Evolutionary conservation across 1,140 invertebrate genomes (phyloP).

Genomic region (Brachionus angularis): DNA sequence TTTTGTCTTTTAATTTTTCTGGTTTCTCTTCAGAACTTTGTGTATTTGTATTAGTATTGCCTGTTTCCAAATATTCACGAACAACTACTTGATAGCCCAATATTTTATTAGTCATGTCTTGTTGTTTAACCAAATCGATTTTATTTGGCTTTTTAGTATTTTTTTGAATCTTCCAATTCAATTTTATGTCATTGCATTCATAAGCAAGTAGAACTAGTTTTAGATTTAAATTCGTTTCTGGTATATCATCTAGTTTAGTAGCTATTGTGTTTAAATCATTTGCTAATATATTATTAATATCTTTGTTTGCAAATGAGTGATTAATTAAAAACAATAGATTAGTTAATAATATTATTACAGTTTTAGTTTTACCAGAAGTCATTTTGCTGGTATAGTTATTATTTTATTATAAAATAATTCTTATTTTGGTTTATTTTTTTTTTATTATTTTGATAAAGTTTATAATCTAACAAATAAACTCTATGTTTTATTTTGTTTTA

Average conservation of each 20-base stretch:
- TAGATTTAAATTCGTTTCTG: conserved; percentile 41
- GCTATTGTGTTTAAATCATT: conserved; percentile 42
- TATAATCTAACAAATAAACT: too few relatives aligned
- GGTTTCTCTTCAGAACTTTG: conserved; percentile 4
- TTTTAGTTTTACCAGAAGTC: too few relatives aligned
- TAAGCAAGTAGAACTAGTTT: conserved; percentile 18
- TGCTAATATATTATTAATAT: conserved; percentile 17
- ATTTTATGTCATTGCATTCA: conserved; percentile 4
- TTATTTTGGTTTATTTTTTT: too few relatives aligned
- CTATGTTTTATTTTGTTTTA: too few relatives aligned
- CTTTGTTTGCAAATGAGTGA: not conserved
- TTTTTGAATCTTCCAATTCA: conserved; percentile 30
- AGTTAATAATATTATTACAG: too few relatives aligned
- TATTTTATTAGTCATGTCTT: conserved; percentile 12
- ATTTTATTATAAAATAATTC: too few relatives aligned
- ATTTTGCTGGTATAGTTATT: too few relatives aligned
- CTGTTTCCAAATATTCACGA: conserved; percentile 25
- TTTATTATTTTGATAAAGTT: too few relatives aligned
- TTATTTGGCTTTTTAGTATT: not conserved
- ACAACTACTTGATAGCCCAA: conserved; percentile 40
- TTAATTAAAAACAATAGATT: not conserved
- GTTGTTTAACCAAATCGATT: not conserved
- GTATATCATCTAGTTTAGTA: conserved; percentile 40
- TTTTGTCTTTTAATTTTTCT: conserved; percentile 26
- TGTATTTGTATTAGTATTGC: not conserved